Evolutionary conservation across 2,888 invertebrate genomes (phyloP).

Genomic region (Aphodius granarius): DNA sequence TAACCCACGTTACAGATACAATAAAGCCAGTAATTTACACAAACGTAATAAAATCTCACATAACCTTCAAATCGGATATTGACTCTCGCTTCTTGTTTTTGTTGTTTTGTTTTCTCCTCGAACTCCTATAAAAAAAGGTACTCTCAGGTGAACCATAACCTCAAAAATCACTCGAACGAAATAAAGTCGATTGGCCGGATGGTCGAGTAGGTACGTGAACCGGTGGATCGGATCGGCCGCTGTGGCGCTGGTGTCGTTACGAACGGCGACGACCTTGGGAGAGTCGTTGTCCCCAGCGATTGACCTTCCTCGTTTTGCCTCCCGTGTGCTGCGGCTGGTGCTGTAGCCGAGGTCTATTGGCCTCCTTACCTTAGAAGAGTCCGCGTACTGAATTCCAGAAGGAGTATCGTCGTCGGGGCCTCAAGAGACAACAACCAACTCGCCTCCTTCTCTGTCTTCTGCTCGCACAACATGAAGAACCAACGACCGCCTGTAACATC

Average conservation of each 20-base stretch:
- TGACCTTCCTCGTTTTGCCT: constrained; percentile 41
- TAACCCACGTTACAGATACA: too few species aligned
- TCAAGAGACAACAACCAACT: neutral
- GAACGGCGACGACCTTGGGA: constrained; percentile 45
- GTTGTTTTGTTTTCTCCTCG: neutral
- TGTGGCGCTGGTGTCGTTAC: constrained; percentile 61
- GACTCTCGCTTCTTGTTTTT: neutral
- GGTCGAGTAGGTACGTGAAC: neutral
- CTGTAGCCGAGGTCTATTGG: constrained; percentile 30
- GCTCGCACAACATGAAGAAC: neutral
- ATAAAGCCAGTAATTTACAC: too few species aligned
- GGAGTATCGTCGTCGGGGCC: neutral
- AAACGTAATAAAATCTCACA: too few species aligned
- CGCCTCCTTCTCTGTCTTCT: neutral
- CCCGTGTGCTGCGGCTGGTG: neutral
- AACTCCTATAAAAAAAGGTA: neutral
- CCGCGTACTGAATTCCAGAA: constrained; percentile 23
- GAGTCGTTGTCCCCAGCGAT: constrained; percentile 47
- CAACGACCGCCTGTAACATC: neutral
- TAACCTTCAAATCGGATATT: neutral
- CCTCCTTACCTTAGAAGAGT: constrained; percentile 25
- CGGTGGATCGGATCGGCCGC: neutral
- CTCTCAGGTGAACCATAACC: neutral
- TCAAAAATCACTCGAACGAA: neutral
- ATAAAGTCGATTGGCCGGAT: neutral